Percentiles rank a stretch among this genome's conserved stretches.
These are phyloP conservation scores for Invenusta paracnida DNA, from an alignment of 2,888 invertebrate genomes.

Conservation along the genomic window DNA sequence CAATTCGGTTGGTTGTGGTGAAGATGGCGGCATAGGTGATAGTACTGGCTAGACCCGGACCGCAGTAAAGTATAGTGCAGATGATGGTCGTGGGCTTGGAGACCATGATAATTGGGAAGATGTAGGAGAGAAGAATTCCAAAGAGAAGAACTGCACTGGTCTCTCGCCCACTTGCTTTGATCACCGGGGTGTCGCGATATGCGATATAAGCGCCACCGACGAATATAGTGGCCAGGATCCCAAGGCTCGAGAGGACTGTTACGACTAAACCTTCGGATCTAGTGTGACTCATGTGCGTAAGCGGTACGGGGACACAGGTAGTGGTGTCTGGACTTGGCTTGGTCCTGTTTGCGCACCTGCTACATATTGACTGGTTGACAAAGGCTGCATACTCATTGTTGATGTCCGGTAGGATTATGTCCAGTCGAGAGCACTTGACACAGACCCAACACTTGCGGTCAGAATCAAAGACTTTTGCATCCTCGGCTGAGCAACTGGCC, in stretches of 20 bases:
- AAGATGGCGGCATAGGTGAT: constrained; percentile 53
- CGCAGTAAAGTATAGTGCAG: constrained; percentile 52
- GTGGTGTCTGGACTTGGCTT: constrained; percentile 37
- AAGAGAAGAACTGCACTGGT: constrained; percentile 52
- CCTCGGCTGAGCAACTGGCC: constrained; percentile 50
- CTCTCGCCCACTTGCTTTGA: constrained; percentile 54
- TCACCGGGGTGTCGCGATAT: constrained; percentile 51
- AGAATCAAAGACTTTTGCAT: constrained; percentile 53
- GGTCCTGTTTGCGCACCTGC: background rate
- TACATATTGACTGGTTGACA: background rate
- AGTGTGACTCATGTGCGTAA: constrained; percentile 43
- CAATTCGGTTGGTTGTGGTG: constrained; percentile 54
- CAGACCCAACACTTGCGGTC: constrained; percentile 59
- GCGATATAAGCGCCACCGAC: constrained; percentile 46
- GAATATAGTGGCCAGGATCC: constrained; percentile 47
- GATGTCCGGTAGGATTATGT: background rate
- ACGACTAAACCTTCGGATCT: constrained; percentile 46
- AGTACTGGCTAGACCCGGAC: constrained; percentile 54
- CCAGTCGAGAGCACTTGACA: background rate
- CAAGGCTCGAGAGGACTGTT: constrained; percentile 35
- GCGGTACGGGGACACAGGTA: constrained; percentile 44
- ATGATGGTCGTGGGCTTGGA: constrained; percentile 49
- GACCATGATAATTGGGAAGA: constrained; percentile 50
- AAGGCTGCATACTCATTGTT: background rate
- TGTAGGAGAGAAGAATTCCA: constrained; percentile 51